Conservation (phyloP, 2,888 invertebrate species). For the Leucoma salicis region DNA sequence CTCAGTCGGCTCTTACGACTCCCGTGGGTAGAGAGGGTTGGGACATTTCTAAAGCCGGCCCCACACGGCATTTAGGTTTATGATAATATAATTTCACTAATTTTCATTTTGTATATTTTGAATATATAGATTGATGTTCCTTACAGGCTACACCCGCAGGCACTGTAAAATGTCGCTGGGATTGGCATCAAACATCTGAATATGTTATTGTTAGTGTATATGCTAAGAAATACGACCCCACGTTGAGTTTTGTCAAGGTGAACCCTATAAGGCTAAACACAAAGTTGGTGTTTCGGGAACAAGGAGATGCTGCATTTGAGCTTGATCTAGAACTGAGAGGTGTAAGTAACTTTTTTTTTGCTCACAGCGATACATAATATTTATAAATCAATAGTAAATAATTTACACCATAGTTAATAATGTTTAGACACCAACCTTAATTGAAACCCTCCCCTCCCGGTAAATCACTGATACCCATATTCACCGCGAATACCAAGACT, state of each 20-base stretch:
- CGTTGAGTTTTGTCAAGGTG: constrained; percentile 87
- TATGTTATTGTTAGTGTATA: constrained; percentile 94
- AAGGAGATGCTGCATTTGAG: constrained; percentile 86
- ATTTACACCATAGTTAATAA: no score
- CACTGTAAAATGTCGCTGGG: constrained; percentile 89
- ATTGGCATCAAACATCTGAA: constrained; percentile 96
- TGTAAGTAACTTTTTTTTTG: constrained; percentile 74
- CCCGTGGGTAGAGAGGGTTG: no score
- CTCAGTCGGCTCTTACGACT: no score
- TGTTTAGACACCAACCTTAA: no score
- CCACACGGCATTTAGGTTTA: no score
- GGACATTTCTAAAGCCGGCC: no score
- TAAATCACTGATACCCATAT: no score
- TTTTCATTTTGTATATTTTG: no score
- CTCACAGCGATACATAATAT: neutral
- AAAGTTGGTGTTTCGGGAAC: constrained; percentile 89
- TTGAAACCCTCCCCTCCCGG: no score
- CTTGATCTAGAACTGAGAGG: constrained; percentile 91
- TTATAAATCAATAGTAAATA: neutral
- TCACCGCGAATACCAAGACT: no score
- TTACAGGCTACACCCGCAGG: constrained; percentile 80
- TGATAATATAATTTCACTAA: no score
- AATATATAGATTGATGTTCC: neutral
- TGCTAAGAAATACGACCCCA: constrained; percentile 94
- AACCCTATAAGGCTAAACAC: constrained; percentile 92